phyloP scores from a whole-genome alignment of 2,888 invertebrate genomes.

The Zaprionus obscuricornis region DNA sequence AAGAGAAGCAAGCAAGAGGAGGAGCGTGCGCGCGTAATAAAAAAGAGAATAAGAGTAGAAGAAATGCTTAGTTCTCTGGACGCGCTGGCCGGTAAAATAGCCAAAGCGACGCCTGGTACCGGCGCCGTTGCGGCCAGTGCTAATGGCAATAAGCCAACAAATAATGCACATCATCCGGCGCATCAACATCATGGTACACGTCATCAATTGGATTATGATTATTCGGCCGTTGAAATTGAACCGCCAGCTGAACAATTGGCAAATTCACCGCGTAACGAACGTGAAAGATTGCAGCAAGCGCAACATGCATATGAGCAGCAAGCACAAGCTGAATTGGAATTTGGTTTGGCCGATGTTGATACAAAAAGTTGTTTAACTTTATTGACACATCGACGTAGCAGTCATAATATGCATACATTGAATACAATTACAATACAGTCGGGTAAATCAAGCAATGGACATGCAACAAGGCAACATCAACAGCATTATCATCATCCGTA shows the following conservation, averaged over 20 bases:
- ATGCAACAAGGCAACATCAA: conserved; percentile 35
- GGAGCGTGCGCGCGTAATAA: too few species aligned
- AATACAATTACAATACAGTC: conserved; percentile 67
- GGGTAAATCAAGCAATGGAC: conserved; percentile 49
- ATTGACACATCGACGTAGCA: conserved; percentile 57
- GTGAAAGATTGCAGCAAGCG: conserved; percentile 63
- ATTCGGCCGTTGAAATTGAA: conserved; percentile 69
- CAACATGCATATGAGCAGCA: conserved; percentile 71
- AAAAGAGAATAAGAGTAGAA: not conserved
- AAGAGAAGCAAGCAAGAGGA: too few species aligned
- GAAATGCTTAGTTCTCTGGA: conserved; percentile 93
- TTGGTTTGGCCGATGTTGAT: conserved; percentile 74
- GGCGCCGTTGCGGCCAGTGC: conserved; percentile 72
- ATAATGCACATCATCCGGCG: conserved; percentile 54
- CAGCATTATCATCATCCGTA: conserved; percentile 66
- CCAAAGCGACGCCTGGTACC: conserved; percentile 87
- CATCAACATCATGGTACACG: conserved; percentile 59
- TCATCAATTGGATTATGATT: conserved; percentile 70
- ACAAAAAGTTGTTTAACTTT: conserved; percentile 47
- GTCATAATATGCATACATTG: conserved; percentile 54
- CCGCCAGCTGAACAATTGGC: conserved; percentile 66
- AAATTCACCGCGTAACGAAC: conserved; percentile 65
- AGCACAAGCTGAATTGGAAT: conserved; percentile 66
- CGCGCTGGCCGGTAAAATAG: conserved; percentile 94
- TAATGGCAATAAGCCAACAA: conserved; percentile 65